A percentile compares a stretch with the other conserved stretches of the same genome.
Conservation (phyloP, 2,888 invertebrate species). For the Calliopum simillimum region DNA sequence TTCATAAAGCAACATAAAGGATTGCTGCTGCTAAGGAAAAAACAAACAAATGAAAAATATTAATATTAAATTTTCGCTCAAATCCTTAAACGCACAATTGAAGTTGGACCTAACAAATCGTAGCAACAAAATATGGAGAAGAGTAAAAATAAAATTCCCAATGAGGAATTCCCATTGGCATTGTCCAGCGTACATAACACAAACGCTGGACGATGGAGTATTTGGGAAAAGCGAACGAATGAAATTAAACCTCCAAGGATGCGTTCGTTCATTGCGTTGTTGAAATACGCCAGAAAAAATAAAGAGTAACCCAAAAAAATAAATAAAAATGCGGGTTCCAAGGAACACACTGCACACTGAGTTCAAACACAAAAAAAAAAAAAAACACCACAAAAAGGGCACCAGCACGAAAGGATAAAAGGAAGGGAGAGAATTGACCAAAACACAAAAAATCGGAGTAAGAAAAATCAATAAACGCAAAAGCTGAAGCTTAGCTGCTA, state of each 20-base stretch:
- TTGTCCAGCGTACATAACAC: background rate
- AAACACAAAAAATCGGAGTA: no score
- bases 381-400: background rate
- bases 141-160: background rate
- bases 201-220: background rate
- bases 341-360: no score
- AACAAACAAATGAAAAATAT: slow-evolving; percentile 17
- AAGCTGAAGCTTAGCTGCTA: slow-evolving; percentile 31
- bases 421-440: no score
- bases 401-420: background rate
- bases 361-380: background rate
- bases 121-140: background rate
- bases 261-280: no score
- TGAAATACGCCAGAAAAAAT: background rate
- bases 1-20: no score
- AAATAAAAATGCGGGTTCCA: background rate
- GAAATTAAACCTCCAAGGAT: no score
- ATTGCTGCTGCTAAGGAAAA: no score
- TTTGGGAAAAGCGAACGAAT: no score
- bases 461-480: slow-evolving; percentile 27
- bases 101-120: background rate
- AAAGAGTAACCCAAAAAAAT: background rate
- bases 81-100: slow-evolving; percentile 25
- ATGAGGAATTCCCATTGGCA: slow-evolving; percentile 12
- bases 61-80: slow-evolving; percentile 19